Base-by-base conservation (phyloP, 2,888 invertebrate genomes). In the Microctonus aethiopoides region DNA sequence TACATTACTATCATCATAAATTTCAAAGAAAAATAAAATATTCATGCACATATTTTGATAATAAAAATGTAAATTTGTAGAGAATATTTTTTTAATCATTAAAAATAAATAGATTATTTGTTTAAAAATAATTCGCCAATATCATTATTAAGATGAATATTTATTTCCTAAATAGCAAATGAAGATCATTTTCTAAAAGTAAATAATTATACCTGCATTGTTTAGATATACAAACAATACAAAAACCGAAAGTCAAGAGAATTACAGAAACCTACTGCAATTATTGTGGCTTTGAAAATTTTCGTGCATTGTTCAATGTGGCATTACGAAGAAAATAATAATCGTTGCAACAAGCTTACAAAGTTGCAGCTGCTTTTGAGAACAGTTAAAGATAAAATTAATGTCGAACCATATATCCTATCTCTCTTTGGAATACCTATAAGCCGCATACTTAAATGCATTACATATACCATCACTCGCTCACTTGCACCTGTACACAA, bases 161-260 rank as follows among this genome's bases (percentile, higher is more conserved):
- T 22, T 5, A 54, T 22, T 13, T 54, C 10, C 11, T 54, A 22
- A 24, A 20, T 54, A 20, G 52, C 41, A 11, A 36, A 13, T 7
- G 16, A 26, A n/a, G 54, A 54, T 62, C 62, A 41, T 68, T 20
- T 22, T 26, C 39, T 62, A 68, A 57, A 65, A 60, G n/a, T 20
- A 51, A 22, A 20, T 52, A 46, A 62, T 68, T 68, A 57, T 46
- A 57, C 63, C 68, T 56, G 57, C 57, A 68, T 68, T 56, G 68
- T 68, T 46, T 16, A n/a, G 16, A 20, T 9, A n/a, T 16, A 46
- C 46, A 46, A 16, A 46, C 16, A 46, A 36, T 29, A 36, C 59
- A 39, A 22, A 41, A n/a, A 32, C 54, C 34, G 56, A 32, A 41
- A 13, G 26, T 57, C 24, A 32, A 54, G 26, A 24, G 20, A 46